Conservation (phyloP, 2,797 vertebrate genomes). For the Synanceia verrucosa region DNA sequence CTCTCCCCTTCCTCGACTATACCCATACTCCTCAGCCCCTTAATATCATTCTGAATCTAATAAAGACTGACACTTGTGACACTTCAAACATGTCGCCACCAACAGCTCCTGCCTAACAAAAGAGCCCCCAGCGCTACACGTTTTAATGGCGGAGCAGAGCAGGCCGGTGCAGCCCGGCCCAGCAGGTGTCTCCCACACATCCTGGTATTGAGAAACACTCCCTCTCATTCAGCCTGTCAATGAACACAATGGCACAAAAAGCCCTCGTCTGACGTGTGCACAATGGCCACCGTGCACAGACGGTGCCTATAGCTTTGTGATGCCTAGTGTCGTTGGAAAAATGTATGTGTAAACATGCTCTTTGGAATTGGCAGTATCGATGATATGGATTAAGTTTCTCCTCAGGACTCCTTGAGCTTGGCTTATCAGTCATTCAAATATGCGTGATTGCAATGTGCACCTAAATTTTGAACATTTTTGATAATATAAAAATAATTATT, state of each 20-base stretch:
- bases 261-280: conserved; percentile 75
- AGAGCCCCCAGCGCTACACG: conserved; percentile 84
- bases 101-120: conserved; percentile 90
- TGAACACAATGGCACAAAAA: conserved; percentile 89
- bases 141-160: conserved; percentile 86
- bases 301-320: conserved; percentile 65
- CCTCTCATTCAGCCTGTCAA: conserved; percentile 93
- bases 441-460: neutral
- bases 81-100: conserved; percentile 90
- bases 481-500: neutral
- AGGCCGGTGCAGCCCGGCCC: conserved; percentile 88
- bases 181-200: conserved; percentile 94
- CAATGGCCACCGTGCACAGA: conserved; percentile 84
- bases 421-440: neutral
- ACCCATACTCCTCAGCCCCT: conserved; percentile 54
- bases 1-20: conserved; percentile 28
- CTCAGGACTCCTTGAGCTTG: neutral
- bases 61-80: conserved; percentile 92
- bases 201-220: conserved; percentile 91
- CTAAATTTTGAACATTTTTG: neutral
- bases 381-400: conserved; percentile 19
- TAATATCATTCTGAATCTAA: conserved; percentile 86
- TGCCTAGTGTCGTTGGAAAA: conserved; percentile 55
- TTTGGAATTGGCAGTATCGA: conserved; percentile 32
- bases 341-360: conserved; percentile 67